Evolutionary conservation across 2,888 invertebrate genomes (phyloP).

Genomic region (Portevinia maculata): DNA sequence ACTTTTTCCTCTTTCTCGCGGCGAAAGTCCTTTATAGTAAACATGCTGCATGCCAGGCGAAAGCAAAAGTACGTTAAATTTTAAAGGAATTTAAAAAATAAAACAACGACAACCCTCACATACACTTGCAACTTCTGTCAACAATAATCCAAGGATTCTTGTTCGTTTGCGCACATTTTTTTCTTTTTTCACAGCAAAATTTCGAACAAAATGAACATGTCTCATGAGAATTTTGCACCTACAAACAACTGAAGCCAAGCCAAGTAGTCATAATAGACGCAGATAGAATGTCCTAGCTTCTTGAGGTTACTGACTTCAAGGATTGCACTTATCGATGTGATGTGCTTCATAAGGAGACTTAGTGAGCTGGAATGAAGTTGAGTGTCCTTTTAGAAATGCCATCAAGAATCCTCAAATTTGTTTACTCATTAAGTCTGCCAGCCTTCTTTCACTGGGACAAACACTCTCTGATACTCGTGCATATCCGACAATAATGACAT

Average conservation of each 20-base stretch:
- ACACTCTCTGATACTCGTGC: background rate
- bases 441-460: constrained; percentile 11
- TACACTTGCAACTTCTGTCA: constrained; percentile 61
- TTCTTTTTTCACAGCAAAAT: background rate
- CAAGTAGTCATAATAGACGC: constrained; percentile 63
- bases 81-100: constrained; percentile 50
- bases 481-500: constrained; percentile 36
- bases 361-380: constrained; percentile 56
- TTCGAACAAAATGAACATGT: constrained; percentile 12
- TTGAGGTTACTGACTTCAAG: constrained; percentile 73
- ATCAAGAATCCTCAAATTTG: constrained; percentile 73
- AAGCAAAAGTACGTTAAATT: constrained; percentile 43
- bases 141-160: constrained; percentile 58
- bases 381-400: constrained; percentile 72
- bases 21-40: constrained; percentile 20
- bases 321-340: constrained; percentile 57
- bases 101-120: constrained; percentile 8
- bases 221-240: constrained; percentile 54
- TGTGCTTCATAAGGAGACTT: background rate
- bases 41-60: constrained; percentile 10
- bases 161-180: too few relatives aligned
- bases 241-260: constrained; percentile 7
- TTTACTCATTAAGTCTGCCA: constrained; percentile 72
- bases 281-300: constrained; percentile 58
- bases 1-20: constrained; percentile 24